Base-by-base conservation (phyloP, 2,888 invertebrate genomes). In the Mantis religiosa region DNA sequence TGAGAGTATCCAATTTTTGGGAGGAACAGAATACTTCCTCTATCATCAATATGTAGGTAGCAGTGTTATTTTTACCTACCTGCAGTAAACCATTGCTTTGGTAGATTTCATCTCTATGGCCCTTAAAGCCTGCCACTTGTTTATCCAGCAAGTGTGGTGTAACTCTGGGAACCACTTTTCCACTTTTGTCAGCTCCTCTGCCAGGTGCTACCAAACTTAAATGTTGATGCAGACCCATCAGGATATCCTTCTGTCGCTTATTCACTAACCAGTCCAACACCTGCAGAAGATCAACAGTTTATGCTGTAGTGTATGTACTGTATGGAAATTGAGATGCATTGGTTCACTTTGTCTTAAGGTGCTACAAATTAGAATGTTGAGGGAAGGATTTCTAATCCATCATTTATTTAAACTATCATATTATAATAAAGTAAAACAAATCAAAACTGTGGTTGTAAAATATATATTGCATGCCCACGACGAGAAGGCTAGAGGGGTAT, bases 211-310 rank as follows among this genome's bases (percentile, higher is more conserved):
- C 20, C 41, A 88, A 85, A n/a, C 88, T 85, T 87, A 94, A 90
- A 89, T 94, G 94, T 90, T 94, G 94, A 91, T 94, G 94, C 0
- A 94, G 91, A 88, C 94, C 94, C 82, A 94, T 92, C 93, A 94
- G 93, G 7, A 94, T 94, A 91, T 95, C 94, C 89, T 94, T 94
- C 91, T 94, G 94, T 0, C 94, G 93, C 89, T 94, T 94, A 91
- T 94, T 93, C 90, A 94, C 93, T 93, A 94, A 93, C 90, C 94
- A 92, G 90, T 94, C 94, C 86, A 93, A 86, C 47, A 91, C 89
- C 90, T 89, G 25, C 15, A 83, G 28, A 87, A 20, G 41, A 41
- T 71, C 3, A 71, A 71, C 54, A 71, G 6, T 71, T 71, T 6
- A 71, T 20, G 3, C 12, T 41, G 9, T 41, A 41, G 34, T 8